phyloP scores from a whole-genome alignment of 2,113 vertebrate genomes.

The Takifugu flavidus region DNA sequence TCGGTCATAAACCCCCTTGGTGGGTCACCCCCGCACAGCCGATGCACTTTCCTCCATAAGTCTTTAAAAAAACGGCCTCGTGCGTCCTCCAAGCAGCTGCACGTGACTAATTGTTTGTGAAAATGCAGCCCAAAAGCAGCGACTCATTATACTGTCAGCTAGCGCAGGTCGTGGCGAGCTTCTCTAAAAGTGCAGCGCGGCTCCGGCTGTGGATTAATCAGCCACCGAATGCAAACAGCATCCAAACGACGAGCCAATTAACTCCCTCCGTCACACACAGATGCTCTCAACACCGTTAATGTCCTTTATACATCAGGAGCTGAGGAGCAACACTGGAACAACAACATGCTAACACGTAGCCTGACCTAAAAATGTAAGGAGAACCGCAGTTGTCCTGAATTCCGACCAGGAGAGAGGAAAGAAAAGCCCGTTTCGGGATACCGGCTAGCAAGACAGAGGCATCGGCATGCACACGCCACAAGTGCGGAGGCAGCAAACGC shows the following conservation, averaged over 20 bases:
- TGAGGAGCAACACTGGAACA: conserved; percentile 58
- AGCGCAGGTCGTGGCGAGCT: conserved; percentile 8
- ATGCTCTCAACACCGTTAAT: conserved; percentile 51
- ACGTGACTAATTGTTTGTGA: conserved; percentile 15
- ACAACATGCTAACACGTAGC: conserved; percentile 59
- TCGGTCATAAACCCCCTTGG: conserved; percentile 15
- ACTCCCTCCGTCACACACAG: conserved; percentile 35
- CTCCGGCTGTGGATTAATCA: conserved; percentile 49
- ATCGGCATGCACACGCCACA: conserved; percentile 25
- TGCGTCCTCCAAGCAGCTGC: conserved; percentile 7
- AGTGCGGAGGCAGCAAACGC: conserved; percentile 32
- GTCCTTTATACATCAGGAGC: conserved; percentile 53
- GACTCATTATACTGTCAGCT: conserved; percentile 30
- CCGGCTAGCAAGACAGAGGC: conserved; percentile 23
- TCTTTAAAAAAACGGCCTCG: background rate
- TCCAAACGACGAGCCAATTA: conserved; percentile 47
- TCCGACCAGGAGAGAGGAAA: conserved; percentile 54
- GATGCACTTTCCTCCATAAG: background rate
- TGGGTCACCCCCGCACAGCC: conserved; percentile 21
- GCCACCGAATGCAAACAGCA: conserved; percentile 43
- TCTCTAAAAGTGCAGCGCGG: conserved; percentile 9
- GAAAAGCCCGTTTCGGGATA: conserved; percentile 45
- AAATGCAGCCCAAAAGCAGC: conserved; percentile 32
- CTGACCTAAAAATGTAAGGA: conserved; percentile 47
- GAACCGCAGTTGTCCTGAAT: conserved; percentile 26